phyloP scores from a whole-genome alignment of 2,113 vertebrate genomes.

The Hemibagrus wyckioides region DNA sequence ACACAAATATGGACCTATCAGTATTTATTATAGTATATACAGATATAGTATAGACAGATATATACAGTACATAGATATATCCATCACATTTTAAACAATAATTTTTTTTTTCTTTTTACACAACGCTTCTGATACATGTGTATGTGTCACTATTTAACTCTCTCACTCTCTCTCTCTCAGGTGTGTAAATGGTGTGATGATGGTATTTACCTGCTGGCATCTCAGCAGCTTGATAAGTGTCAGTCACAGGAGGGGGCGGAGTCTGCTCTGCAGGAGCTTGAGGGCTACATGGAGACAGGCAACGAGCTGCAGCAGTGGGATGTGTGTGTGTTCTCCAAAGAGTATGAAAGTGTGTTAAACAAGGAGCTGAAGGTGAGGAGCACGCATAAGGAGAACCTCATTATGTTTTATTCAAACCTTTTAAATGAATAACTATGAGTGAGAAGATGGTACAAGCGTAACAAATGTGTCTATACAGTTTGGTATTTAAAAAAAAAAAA shows the following conservation, averaged over 20 bases:
- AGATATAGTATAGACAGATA: too few relatives aligned
- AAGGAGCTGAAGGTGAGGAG: constrained; percentile 81
- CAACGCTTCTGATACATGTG: background rate
- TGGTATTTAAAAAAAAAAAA: background rate
- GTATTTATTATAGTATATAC: too few relatives aligned
- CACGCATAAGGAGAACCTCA: background rate
- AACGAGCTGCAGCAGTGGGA: constrained; percentile 81
- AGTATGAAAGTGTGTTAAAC: constrained; percentile 85
- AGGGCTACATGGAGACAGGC: constrained; percentile 85
- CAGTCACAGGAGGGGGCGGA: constrained; percentile 96
- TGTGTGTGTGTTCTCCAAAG: constrained; percentile 72
- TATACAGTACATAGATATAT: background rate
- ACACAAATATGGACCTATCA: background rate
- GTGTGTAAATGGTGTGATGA: constrained; percentile 90
- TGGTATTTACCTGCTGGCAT: constrained; percentile 94
- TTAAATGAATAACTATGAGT: background rate
- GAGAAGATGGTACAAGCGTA: background rate
- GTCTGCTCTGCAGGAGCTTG: constrained; percentile 90
- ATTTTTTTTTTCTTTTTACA: background rate
- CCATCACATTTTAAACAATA: background rate
- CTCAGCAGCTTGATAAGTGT: constrained; percentile 93
- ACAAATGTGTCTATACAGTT: background rate
- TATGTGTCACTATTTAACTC: background rate
- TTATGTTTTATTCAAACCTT: background rate
- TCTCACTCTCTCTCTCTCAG: constrained; percentile 63